phyloP scores from a whole-genome alignment of 2,888 invertebrate species.

The Penaeus monodon region DNA sequence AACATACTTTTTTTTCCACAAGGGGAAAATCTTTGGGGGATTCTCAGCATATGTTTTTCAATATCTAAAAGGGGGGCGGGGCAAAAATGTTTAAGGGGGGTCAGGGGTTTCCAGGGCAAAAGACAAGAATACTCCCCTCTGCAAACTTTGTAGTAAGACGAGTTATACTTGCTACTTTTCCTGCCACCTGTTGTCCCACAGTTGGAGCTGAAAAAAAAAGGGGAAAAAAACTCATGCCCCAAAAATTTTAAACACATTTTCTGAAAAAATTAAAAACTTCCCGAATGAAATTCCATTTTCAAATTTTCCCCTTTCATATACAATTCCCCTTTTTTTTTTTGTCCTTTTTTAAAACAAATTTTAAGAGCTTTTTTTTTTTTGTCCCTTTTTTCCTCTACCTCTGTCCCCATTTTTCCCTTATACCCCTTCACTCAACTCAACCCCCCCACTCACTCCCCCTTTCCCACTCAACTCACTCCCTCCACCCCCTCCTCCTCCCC shows the following conservation, averaged over 20 bases:
- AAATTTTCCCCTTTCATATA: background rate
- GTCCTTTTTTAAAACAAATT: too few species aligned
- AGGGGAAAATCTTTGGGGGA: conserved; percentile 94
- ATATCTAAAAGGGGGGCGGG: conserved; percentile 89
- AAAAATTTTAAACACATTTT: too few species aligned
- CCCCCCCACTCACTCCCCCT: too few species aligned
- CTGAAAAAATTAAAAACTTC: too few species aligned
- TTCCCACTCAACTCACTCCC: too few species aligned
- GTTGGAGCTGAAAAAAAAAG: conserved; percentile 79
- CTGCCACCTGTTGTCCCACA: conserved; percentile 98
- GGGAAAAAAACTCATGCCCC: background rate
- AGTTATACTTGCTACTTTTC: conserved; percentile 95
- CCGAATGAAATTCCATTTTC: too few species aligned
- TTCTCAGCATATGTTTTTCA: conserved; percentile 92
- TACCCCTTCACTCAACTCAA: accelerated
- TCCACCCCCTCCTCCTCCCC: too few species aligned
- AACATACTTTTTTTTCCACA: conserved; percentile 95
- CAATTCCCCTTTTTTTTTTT: too few species aligned
- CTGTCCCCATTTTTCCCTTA: too few species aligned
- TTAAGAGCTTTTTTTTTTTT: too few species aligned
- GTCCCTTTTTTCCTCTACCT: too few species aligned
- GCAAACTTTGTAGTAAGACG: conserved; percentile 97
- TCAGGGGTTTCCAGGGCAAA: conserved; percentile 91
- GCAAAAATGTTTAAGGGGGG: conserved; percentile 92
- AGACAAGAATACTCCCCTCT: conserved; percentile 92